Conservation (phyloP, 2,888 invertebrate species). For the Microctonus hyperodae region DNA sequence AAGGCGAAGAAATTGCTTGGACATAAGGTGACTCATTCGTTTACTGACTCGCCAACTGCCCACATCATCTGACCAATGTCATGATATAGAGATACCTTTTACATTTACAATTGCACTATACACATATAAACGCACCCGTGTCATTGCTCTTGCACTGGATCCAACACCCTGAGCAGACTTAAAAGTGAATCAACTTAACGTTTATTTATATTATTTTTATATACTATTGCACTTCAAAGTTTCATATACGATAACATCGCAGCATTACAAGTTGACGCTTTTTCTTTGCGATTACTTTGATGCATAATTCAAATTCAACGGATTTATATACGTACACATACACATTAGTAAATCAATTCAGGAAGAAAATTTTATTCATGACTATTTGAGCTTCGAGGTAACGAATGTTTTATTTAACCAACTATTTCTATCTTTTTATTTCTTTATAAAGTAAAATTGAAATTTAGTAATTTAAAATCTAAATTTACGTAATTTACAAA, state of each 20-base stretch:
- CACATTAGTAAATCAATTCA: constrained; percentile 6
- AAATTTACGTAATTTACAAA: too few relatives aligned
- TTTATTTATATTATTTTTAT: neutral
- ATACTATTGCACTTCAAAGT: neutral
- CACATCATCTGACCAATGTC: constrained; percentile 37
- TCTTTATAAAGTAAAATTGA: neutral
- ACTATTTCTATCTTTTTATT: neutral
- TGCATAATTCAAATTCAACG: constrained; percentile 28
- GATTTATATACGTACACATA: neutral
- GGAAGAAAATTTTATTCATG: neutral
- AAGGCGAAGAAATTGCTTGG: constrained; percentile 15
- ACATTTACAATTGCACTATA: neutral
- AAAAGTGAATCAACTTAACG: neutral
- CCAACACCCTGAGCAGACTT: constrained; percentile 1
- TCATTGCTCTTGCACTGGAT: neutral
- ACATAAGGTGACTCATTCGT: constrained; percentile 16
- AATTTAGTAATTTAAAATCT: too few relatives aligned
- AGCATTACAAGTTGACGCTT: constrained; percentile 4
- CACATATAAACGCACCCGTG: neutral
- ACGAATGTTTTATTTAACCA: neutral
- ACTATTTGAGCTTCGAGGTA: neutral
- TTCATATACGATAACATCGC: constrained; percentile 28
- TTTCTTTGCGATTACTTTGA: neutral
- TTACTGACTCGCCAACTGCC: constrained; percentile 27
- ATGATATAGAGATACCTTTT: constrained; percentile 5